Evolutionary conservation across 2,797 vertebrate species (phyloP).

Genomic region (Crocidura indochinensis): DNA sequence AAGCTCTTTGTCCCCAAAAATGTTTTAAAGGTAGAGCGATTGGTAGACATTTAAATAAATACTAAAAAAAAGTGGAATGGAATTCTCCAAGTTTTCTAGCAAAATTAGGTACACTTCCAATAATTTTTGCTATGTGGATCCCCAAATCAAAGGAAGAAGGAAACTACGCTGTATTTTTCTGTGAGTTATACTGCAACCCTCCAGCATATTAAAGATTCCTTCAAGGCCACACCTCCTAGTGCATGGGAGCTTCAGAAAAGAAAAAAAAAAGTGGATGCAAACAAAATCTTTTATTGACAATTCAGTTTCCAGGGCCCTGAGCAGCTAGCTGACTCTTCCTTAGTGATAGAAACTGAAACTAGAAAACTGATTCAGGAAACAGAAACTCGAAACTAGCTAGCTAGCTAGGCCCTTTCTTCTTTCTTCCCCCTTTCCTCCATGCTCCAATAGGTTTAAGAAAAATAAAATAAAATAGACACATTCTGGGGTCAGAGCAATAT

Average conservation of each 20-base stretch:
- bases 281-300: too few species aligned
- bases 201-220: not conserved
- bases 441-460: too few species aligned
- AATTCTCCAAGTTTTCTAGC: conserved; percentile 34
- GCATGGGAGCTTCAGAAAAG: too few species aligned
- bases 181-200: not conserved
- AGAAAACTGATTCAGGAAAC: too few species aligned
- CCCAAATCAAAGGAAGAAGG: not conserved
- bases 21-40: not conserved
- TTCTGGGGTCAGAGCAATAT: too few species aligned
- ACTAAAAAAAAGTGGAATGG: not conserved
- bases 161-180: not conserved
- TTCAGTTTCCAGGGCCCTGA: too few species aligned
- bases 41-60: not conserved
- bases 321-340: too few species aligned
- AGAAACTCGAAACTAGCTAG: not conserved
- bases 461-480: too few species aligned
- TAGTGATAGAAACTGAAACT: not conserved
- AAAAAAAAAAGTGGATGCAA: not conserved
- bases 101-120: conserved; percentile 3
- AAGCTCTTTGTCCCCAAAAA: too few species aligned
- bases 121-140: not conserved
- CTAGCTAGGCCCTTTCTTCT: too few species aligned
- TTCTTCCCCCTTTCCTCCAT: too few species aligned
- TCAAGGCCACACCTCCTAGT: too few species aligned